phyloP scores from a whole-genome alignment of 2,113 vertebrate species.

The Ctenomys sociabilis region DNA sequence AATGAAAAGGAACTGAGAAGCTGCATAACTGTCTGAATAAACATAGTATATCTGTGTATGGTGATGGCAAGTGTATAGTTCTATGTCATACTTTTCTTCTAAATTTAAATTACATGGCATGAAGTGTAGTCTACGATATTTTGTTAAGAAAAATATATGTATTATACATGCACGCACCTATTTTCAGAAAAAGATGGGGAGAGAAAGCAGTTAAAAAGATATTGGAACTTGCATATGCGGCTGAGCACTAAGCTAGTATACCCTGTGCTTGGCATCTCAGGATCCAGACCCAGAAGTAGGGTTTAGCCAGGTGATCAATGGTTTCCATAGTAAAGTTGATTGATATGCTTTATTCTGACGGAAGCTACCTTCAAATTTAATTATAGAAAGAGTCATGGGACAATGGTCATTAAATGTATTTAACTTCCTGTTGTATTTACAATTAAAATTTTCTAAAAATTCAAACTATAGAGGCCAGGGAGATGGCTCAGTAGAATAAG shows the following conservation, averaged over 20 bases:
- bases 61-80: neutral
- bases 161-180: neutral
- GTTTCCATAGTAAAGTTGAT: neutral
- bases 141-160: neutral
- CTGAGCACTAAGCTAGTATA: neutral
- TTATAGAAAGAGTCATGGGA: neutral
- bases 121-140: neutral
- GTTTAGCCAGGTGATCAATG: neutral
- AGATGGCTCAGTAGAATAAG: no score
- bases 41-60: neutral
- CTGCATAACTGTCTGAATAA: neutral
- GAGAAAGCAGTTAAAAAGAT: no score
- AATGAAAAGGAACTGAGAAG: neutral
- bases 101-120: conserved; percentile 12
- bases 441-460: neutral
- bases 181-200: neutral
- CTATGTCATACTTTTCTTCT: neutral
- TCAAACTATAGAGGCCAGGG: no score
- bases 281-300: fast-evolving
- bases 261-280: neutral
- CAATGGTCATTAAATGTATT: neutral
- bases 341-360: neutral
- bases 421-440: neutral
- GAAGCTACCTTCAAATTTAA: neutral
- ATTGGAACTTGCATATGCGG: neutral